A percentile compares a stretch with the other conserved stretches of the same genome.
Conservation (phyloP, 2,797 vertebrate species). For the Strix occidentalis region DNA sequence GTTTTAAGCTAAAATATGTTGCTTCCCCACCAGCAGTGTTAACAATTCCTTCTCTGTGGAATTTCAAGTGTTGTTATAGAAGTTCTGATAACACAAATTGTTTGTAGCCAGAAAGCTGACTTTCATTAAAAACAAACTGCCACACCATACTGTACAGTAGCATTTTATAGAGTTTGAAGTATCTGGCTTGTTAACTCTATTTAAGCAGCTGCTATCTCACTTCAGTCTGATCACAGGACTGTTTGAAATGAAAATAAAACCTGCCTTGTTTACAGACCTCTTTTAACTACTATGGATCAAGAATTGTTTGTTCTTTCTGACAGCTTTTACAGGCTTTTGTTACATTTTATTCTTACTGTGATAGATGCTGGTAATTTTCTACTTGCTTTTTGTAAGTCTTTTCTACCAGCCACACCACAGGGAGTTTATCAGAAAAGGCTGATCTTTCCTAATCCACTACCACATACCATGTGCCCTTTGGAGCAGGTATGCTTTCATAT, state of each 20-base stretch:
- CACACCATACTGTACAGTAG: slow-evolving; percentile 42
- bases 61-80: slow-evolving; percentile 39
- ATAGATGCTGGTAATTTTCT: slow-evolving; percentile 30
- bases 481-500: neutral
- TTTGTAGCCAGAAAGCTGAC: slow-evolving; percentile 52
- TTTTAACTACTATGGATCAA: slow-evolving; percentile 43
- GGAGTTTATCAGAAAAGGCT: slow-evolving; percentile 24
- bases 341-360: slow-evolving; percentile 45
- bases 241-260: slow-evolving; percentile 69
- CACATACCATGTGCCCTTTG: neutral
- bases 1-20: neutral
- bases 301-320: slow-evolving; percentile 42
- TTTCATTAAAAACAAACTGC: slow-evolving; percentile 62
- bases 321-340: slow-evolving; percentile 45
- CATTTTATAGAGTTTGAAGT: slow-evolving; percentile 66
- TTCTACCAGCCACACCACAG: slow-evolving; percentile 15
- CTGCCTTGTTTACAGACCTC: slow-evolving; percentile 51
- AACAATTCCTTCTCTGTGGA: slow-evolving; percentile 29
- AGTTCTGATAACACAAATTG: slow-evolving; percentile 45
- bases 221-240: slow-evolving; percentile 62
- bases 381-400: slow-evolving; percentile 5
- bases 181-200: slow-evolving; percentile 63
- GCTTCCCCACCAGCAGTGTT: neutral
- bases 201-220: slow-evolving; percentile 64
- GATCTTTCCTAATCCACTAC: slow-evolving; percentile 37